Evolutionary conservation across 2,113 vertebrate species (phyloP).

Genomic region (Elaphurus davidianus): DNA sequence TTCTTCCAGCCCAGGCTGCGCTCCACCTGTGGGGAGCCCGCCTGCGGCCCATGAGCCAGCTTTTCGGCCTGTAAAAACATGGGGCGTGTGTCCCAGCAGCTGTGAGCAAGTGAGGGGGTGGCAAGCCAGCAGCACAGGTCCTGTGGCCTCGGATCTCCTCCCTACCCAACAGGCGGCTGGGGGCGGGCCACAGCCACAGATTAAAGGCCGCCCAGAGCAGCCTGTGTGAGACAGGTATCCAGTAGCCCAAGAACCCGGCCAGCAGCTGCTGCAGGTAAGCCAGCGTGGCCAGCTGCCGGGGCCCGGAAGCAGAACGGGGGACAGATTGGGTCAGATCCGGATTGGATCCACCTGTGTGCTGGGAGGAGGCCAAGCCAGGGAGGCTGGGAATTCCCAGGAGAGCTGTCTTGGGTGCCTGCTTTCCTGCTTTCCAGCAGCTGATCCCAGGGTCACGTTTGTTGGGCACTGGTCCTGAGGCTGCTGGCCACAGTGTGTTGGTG

Average conservation of each 20-base stretch:
- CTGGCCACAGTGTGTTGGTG: not conserved
- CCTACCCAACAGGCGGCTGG: constrained; percentile 54
- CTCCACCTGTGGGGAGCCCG: not conserved
- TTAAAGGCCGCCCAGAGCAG: constrained; percentile 66
- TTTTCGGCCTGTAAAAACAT: not conserved
- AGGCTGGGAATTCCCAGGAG: not conserved
- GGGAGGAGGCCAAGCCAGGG: not conserved
- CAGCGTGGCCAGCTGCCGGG: fast-evolving
- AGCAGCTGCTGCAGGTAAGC: constrained; percentile 51
- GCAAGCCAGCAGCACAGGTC: constrained; percentile 53
- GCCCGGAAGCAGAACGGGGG: not conserved
- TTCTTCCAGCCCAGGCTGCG: not conserved
- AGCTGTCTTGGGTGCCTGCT: not conserved
- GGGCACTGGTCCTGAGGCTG: not conserved
- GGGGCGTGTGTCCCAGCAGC: constrained; percentile 10
- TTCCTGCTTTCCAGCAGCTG: not conserved
- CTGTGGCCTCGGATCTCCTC: constrained; percentile 24
- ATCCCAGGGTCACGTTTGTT: not conserved
- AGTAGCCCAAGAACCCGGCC: constrained; percentile 42
- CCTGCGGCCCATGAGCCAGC: not conserved
- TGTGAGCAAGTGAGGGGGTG: not conserved
- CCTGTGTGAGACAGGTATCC: constrained; percentile 44
- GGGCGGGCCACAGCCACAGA: constrained; percentile 25
- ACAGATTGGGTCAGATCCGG: not conserved
- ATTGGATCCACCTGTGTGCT: not conserved